Evolutionary conservation across 23 tunicate genomes (phyloP).

Genomic region (Trididemnum clinides): DNA sequence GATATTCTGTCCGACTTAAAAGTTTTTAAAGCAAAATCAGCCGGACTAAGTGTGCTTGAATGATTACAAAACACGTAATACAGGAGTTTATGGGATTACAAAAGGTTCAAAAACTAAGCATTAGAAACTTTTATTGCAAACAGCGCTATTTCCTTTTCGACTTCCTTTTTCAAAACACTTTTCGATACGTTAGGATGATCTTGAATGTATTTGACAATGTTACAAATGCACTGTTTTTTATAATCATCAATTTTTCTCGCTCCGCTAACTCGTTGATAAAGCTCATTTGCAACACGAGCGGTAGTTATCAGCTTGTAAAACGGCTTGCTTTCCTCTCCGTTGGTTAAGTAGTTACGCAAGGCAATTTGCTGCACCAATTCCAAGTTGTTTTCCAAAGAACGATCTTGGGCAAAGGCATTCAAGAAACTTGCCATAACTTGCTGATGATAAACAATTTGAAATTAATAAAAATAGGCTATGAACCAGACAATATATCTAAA

Average conservation of each 20-base stretch:
- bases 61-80: too few relatives aligned
- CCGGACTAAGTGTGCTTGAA: too few relatives aligned
- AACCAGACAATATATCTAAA: too few relatives aligned
- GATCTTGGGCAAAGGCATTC: conserved; percentile 15
- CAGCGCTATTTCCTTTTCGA: conserved; percentile 64
- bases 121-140: conserved; percentile 52
- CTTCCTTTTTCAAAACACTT: conserved; percentile 55
- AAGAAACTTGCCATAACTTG: conserved; percentile 37
- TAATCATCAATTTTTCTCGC: conserved; percentile 56
- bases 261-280: conserved; percentile 84
- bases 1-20: too few relatives aligned
- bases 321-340: conserved; percentile 52
- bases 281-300: conserved; percentile 68
- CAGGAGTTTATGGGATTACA: too few relatives aligned
- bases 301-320: conserved; percentile 66
- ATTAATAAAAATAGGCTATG: too few relatives aligned
- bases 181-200: conserved; percentile 74
- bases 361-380: conserved; percentile 75
- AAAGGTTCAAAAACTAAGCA: background rate
- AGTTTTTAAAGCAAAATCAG: too few relatives aligned
- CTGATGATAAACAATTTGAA: too few relatives aligned
- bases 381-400: conserved; percentile 60
- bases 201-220: conserved; percentile 48
- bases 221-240: conserved; percentile 59
- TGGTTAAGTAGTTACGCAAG: conserved; percentile 23